A percentile compares a stretch with the other conserved stretches of the same genome.
These are phyloP conservation scores for Onychomys arenicola DNA, from an alignment of 2,797 vertebrate genomes.

Conservation along the genomic window DNA sequence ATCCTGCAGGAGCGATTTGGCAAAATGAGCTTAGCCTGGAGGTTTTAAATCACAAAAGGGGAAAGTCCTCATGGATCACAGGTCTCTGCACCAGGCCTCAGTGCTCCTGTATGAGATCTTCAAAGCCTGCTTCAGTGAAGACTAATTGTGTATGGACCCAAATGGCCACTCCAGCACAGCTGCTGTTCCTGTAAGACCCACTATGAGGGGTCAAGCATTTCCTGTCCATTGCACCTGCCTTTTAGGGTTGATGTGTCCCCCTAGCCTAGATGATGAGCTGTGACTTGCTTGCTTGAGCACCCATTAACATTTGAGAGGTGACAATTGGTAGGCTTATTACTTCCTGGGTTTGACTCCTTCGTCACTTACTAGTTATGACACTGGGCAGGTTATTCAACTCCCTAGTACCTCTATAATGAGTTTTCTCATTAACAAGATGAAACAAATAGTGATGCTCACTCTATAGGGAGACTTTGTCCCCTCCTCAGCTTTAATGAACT, in stretches of 20 bases:
- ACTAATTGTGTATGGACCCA: neutral
- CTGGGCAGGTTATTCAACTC: neutral
- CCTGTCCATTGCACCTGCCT: neutral
- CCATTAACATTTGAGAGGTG: neutral
- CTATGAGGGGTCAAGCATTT: neutral
- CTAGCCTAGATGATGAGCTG: neutral
- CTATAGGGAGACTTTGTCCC: neutral
- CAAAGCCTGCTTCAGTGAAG: slow-evolving; percentile 54
- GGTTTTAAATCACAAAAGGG: slow-evolving; percentile 67
- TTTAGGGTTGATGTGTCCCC: neutral
- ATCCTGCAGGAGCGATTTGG: slow-evolving; percentile 70
- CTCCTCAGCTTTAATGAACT: neutral
- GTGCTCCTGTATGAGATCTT: neutral
- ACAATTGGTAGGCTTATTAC: neutral
- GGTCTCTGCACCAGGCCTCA: neutral
- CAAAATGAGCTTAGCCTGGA: slow-evolving; percentile 74
- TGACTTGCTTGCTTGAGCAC: neutral
- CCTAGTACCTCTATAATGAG: neutral
- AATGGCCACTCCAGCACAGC: neutral
- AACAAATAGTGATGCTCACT: neutral
- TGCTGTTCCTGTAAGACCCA: slow-evolving; percentile 24
- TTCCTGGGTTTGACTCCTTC: neutral
- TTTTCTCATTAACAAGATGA: slow-evolving; percentile 3
- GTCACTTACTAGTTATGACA: neutral
- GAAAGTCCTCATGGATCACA: neutral